Percentiles rank a stretch among this genome's conserved stretches.
Evolutionary conservation across 2,797 vertebrate species (phyloP).

Genomic region (Peromyscus attwateri): DNA sequence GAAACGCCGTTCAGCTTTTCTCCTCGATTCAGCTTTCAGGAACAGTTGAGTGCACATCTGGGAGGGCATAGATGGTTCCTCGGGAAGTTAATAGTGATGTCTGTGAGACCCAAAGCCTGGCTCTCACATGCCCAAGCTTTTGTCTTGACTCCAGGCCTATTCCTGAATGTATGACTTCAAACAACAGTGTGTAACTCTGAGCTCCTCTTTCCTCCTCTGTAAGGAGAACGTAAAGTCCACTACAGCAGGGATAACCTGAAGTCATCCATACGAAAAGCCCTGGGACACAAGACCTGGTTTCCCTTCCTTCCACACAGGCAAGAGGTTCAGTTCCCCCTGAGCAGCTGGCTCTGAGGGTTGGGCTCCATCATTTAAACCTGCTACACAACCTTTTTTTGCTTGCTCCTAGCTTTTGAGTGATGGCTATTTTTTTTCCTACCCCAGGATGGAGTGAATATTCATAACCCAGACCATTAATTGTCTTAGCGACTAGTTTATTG

Average conservation of each 20-base stretch:
- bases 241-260: neutral
- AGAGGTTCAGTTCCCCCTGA: neutral
- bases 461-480: neutral
- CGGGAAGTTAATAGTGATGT: neutral
- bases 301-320: neutral
- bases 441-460: slow-evolving; percentile 33
- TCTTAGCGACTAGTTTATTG: neutral
- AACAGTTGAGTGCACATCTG: neutral
- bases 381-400: neutral
- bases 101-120: neutral
- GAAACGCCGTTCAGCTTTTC: neutral
- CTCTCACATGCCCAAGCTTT: neutral
- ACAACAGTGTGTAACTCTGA: slow-evolving; percentile 1
- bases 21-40: neutral
- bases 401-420: slow-evolving; percentile 5
- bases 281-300: neutral
- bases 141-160: slow-evolving; percentile 53
- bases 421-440: slow-evolving; percentile 7
- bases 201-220: slow-evolving; percentile 40
- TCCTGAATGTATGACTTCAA: slow-evolving; percentile 9
- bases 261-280: neutral
- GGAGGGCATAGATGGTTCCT: neutral
- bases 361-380: neutral
- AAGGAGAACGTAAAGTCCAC: slow-evolving; percentile 39
- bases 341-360: neutral